phyloP scores from a whole-genome alignment of 2,888 invertebrate genomes.

The Cremastinae sp. region DNA sequence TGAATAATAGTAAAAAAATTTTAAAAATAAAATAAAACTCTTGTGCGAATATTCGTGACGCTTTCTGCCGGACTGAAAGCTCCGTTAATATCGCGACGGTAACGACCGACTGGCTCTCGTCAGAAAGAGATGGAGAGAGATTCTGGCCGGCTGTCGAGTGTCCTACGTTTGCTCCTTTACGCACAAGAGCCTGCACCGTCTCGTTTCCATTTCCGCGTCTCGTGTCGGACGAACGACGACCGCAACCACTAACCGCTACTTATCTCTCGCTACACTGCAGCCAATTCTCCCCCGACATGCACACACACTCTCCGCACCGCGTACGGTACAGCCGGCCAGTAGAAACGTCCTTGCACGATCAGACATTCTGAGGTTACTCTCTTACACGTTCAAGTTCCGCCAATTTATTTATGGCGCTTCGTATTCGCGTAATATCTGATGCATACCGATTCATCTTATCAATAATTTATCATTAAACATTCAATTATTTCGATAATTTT shows the following conservation, averaged over 20 bases:
- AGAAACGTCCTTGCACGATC: constrained; percentile 37
- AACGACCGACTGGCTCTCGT: constrained; percentile 26
- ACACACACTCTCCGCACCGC: not conserved
- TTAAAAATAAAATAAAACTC: no score
- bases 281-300: not conserved
- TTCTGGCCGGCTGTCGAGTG: constrained; percentile 11
- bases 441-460: no score
- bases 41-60: no score
- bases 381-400: not conserved
- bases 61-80: no score
- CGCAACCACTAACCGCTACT: constrained; percentile 65
- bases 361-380: constrained; percentile 29
- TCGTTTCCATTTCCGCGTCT: constrained; percentile 45
- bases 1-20: no score
- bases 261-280: constrained; percentile 36
- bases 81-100: not conserved
- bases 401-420: not conserved
- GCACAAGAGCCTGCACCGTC: constrained; percentile 49
- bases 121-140: constrained; percentile 6
- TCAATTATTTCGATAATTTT: no score
- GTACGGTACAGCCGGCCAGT: constrained; percentile 16
- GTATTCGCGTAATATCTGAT: not conserved
- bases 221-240: constrained; percentile 63
- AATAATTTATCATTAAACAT: no score
- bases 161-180: constrained; percentile 51